Evolutionary conservation across 2,113 vertebrate species (phyloP), one percentile per base, ranked within the genome.

Genomic region (Lagenorhynchus albirostris): DNA sequence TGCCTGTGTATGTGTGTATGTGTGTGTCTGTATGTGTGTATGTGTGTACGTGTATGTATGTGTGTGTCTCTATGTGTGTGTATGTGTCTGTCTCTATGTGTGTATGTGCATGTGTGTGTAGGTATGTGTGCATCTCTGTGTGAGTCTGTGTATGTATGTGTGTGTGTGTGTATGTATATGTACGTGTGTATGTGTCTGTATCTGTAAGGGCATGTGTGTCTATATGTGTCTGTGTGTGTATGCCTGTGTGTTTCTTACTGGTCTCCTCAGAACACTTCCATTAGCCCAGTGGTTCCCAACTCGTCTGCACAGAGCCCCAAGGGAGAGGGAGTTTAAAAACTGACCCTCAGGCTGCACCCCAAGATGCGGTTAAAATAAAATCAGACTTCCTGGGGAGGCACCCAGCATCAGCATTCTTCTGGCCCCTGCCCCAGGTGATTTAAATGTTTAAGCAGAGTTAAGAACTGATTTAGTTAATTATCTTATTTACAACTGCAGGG

Each of bases 11-110:
- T 60, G 21, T 47, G 2, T 50, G 47, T 50, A 1, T 50, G 10
- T 4, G 4, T 73, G 18, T 60, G 20, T 53, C 3, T 77, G 29
- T 3, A 13, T 47, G 11, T 33, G 10, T 62, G 15, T 60, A 1
- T 62, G 6, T 71, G 6, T 47, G 47, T 47, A 3, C 14, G 1
- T 14, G 50, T 50, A 4, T 7, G 7, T 44, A 44, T 44, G 44
- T 44, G 44, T 44, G 44, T n/a, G n/a, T n/a, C n/a, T n/a, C n/a
- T n/a, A 41, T 23, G 0, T 60, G 8, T 60, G 8, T 23, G 0
- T 60, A 0, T 67, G 0, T 33, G 65, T 6, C 31, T 6, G 53
- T 53, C 38, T 38, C 38, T 38, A 0, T 70, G 7, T 55, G 33
- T 8, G 10, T 60, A 3, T 33, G 14, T 8, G 55, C 65, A 2